Evolutionary conservation across 2,113 vertebrate genomes (phyloP).

Genomic region (Cacatua alba): DNA sequence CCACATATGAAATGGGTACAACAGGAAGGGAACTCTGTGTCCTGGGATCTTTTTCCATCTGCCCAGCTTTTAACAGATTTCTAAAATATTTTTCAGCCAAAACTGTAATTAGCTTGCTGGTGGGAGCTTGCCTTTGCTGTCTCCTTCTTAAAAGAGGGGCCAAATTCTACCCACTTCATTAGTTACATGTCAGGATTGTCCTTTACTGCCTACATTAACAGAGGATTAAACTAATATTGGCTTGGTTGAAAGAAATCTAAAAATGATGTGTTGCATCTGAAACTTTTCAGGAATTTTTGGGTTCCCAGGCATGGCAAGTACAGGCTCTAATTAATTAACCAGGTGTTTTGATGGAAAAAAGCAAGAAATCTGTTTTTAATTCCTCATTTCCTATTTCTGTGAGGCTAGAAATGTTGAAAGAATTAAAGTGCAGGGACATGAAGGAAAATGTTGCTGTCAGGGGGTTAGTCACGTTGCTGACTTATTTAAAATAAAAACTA

Average conservation of each 20-base stretch:
- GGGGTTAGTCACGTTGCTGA: not conserved
- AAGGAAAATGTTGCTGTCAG: not conserved
- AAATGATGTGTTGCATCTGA: not conserved
- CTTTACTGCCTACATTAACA: not conserved
- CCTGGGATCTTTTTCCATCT: not conserved
- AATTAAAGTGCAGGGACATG: not conserved
- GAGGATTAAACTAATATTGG: not conserved
- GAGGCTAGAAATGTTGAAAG: not conserved
- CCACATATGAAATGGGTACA: not conserved
- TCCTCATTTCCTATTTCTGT: not conserved
- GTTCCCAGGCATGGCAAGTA: not conserved
- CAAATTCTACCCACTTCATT: not conserved
- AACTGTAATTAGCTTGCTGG: not conserved
- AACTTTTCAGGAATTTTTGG: not conserved
- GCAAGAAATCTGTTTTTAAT: not conserved
- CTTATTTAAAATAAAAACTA: not conserved
- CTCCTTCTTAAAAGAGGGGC: not conserved
- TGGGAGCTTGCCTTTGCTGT: not conserved
- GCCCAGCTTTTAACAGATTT: not conserved
- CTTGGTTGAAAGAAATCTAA: not conserved
- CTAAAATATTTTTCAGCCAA: not conserved
- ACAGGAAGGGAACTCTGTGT: not conserved
- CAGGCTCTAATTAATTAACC: not conserved
- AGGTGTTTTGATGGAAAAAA: not conserved
- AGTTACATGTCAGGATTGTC: not conserved